phyloP scores from a whole-genome alignment of 2,888 invertebrate genomes.

The Hirtodrosophila cameraria region DNA sequence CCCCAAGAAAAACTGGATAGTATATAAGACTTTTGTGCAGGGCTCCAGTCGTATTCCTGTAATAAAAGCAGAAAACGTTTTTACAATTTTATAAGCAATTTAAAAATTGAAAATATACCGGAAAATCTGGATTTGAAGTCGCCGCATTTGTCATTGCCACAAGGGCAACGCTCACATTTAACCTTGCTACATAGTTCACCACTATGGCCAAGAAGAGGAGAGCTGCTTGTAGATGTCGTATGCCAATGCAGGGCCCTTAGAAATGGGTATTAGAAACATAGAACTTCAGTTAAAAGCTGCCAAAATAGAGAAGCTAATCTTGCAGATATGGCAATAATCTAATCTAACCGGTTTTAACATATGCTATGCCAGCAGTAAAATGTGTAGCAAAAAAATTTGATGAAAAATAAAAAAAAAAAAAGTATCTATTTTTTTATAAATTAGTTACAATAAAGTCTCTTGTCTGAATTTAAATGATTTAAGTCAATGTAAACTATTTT shows the following conservation, averaged over 20 bases:
- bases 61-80: neutral
- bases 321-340: too few relatives aligned
- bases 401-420: too few relatives aligned
- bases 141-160: slow-evolving; percentile 89
- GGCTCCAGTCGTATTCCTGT: slow-evolving; percentile 83
- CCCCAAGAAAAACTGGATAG: slow-evolving; percentile 92
- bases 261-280: neutral
- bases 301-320: too few relatives aligned
- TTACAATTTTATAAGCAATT: neutral
- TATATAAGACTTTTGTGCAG: slow-evolving; percentile 85
- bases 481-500: neutral
- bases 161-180: slow-evolving; percentile 89
- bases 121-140: slow-evolving; percentile 84
- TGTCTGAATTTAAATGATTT: too few relatives aligned
- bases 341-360: too few relatives aligned
- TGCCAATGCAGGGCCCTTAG: slow-evolving; percentile 85
- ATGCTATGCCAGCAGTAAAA: too few relatives aligned
- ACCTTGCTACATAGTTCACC: slow-evolving; percentile 87
- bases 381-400: too few relatives aligned
- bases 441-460: too few relatives aligned
- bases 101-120: slow-evolving; percentile 78
- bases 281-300: neutral
- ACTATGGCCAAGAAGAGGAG: slow-evolving; percentile 87
- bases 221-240: slow-evolving; percentile 87
- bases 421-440: too few relatives aligned